Evolutionary conservation across 2,113 vertebrate species (phyloP).

Genomic region (Aepyceros melampus): DNA sequence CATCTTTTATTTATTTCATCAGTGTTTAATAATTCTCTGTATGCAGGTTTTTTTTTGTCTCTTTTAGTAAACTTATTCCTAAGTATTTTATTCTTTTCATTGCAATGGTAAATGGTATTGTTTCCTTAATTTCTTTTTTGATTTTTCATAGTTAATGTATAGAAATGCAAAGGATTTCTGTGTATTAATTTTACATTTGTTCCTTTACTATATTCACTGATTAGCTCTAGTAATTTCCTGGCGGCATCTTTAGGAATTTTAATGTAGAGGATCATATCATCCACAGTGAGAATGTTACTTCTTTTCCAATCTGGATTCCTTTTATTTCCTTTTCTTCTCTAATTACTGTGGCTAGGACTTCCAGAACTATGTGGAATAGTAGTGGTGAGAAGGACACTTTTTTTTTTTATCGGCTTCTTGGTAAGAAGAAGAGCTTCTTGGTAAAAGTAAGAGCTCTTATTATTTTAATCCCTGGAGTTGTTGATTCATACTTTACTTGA

Average conservation of each 20-base stretch:
- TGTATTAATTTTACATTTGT: background rate
- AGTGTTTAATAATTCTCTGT: background rate
- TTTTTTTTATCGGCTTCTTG: background rate
- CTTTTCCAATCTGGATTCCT: background rate
- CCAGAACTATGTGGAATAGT: background rate
- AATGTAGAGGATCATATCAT: background rate
- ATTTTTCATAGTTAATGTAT: background rate
- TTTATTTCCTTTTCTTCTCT: background rate
- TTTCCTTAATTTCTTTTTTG: background rate
- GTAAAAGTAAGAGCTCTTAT: background rate
- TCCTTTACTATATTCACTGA: background rate
- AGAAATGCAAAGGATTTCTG: background rate
- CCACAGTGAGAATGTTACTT: background rate
- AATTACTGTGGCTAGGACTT: background rate
- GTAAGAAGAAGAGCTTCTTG: background rate
- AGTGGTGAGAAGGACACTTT: background rate
- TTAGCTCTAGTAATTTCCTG: background rate
- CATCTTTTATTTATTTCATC: background rate
- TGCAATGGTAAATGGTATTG: background rate
- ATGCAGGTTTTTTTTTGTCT: background rate
- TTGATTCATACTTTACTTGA: background rate
- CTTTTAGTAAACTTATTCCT: background rate
- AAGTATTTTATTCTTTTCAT: background rate
- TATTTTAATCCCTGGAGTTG: background rate
- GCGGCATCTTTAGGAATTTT: background rate